Base-by-base conservation (phyloP, 2,888 invertebrate genomes). In the Polyommatus icarus region DNA sequence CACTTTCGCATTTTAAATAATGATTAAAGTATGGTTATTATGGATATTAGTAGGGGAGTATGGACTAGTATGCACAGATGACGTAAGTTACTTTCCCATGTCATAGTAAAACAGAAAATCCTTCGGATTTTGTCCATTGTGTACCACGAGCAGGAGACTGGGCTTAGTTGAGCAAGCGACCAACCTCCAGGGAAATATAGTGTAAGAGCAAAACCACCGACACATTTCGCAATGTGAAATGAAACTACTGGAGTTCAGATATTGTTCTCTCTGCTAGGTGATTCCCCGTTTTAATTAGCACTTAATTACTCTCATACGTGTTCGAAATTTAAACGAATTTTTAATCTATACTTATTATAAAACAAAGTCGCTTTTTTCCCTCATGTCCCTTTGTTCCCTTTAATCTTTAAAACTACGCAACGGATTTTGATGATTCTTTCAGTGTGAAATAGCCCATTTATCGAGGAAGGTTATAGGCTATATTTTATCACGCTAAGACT, bases 231-330 rank as follows among this genome's bases (percentile, higher is more conserved):
- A 72, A 72, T 72, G 40, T 40, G 20, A 40, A 72, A 40, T 67
- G 67, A 67, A 67, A 67, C 67, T 67, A 72, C 72, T 72, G 40
- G 72, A 40, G 72, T 72, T 72, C 36, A 40, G 72, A 72, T 72
- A 72, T 72, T 72, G 72, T 40, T 40, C 72, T 36, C 32, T n/a
- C 40, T 32, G 20, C 40, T 12, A 72, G 40, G 72, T 40, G 36
- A n/a, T 71, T 72, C 40, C 8, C 72, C 18, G 36, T 72, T 72
- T 72, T 72, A 72, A 72, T 40, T 72, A 72, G 36, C 72, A n/a
- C 40, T 40, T 40, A 40, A 72, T 72, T 72, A 20, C 72, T 72
- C 20, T 40, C 72, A 67, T 67, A 67, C 29, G 67, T 29, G 67
- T 32, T 18, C 29, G 29, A 67, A 67, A 40, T 72, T 3, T 36